A percentile compares a stretch with the other conserved stretches of the same genome.
Conservation (phyloP, 2,888 invertebrate species). For the Tipula vernalis region DNA sequence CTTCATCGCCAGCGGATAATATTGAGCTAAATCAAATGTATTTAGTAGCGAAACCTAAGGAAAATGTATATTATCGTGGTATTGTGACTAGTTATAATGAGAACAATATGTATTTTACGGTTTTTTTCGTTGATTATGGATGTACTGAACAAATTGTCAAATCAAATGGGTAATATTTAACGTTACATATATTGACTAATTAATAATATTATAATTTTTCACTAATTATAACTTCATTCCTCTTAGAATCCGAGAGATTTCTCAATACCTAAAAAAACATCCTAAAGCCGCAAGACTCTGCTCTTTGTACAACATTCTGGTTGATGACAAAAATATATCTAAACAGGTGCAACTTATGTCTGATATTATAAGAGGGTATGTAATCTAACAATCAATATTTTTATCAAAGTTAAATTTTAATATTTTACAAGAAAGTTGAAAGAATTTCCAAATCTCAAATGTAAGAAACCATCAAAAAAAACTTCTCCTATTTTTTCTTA, state of each 20-base stretch:
- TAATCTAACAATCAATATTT: conserved; percentile 13
- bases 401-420: no score
- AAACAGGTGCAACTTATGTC: conserved; percentile 43
- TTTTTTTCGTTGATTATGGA: conserved; percentile 48
- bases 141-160: conserved; percentile 36
- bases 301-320: conserved; percentile 42
- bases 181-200: neutral
- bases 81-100: conserved; percentile 26
- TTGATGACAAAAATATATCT: conserved; percentile 38
- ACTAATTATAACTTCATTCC: conserved; percentile 12
- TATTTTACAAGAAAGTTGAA: neutral
- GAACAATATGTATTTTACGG: conserved; percentile 26
- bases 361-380: conserved; percentile 48
- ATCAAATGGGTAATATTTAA: conserved; percentile 36
- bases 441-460: no score
- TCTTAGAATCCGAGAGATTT: conserved; percentile 39
- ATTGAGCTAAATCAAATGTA: conserved; percentile 44
- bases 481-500: no score
- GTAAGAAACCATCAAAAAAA: no score
- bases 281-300: conserved; percentile 47
- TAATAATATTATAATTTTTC: neutral
- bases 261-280: conserved; percentile 33
- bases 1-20: conserved; percentile 18
- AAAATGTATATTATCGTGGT: conserved; percentile 51
- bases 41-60: conserved; percentile 41